Base-by-base conservation (phyloP, 2,888 invertebrate genomes). In the Athrips mouffetella region DNA sequence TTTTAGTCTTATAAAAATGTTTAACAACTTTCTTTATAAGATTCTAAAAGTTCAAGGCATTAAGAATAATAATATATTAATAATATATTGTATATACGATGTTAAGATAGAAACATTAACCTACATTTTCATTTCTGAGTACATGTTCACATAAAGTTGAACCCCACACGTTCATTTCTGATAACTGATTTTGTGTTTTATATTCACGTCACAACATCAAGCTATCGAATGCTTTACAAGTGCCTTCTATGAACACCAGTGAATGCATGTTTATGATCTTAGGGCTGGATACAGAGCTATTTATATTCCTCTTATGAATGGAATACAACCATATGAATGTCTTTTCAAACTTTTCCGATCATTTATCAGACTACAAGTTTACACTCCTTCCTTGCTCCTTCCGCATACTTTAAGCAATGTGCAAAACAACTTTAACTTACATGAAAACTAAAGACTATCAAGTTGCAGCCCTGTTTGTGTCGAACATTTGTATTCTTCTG, bases 61-160 rank as follows among this genome's bases (percentile, higher is more conserved):
- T 40, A n/a, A n/a, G n/a, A n/a, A n/a, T n/a, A n/a, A n/a, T n/a
- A n/a, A n/a, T n/a, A 25, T 40, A 8, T 25, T 40, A 13, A n/a
- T 23, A 40, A 15, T 25, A 40, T 40, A 42, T 27, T 18, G 41
- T 51, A 51, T 20, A n/a, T n/a, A n/a, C n/a, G 29, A n/a, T 18
- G 11, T 8, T 11, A 49, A 44, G 51, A 57, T 54, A 49, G 50
- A 56, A 51, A 55, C 55, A 54, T 59, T 59, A 55, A 55, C 55
- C 52, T 42, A 37, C 15, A 39, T 39, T 30, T 6, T 20, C 10
- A 18, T 13, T 35, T 39, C 39, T 23, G 21, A 42, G 29, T 13
- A 48, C 35, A 35, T 41, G 35, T 13, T 39, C 10, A 21, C 25
- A 42, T 48, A 37, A 44, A 48, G 41, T 37, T 49, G 33, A 16